Conservation (phyloP, 2,888 invertebrate genomes). For the Hartigia nigra region DNA sequence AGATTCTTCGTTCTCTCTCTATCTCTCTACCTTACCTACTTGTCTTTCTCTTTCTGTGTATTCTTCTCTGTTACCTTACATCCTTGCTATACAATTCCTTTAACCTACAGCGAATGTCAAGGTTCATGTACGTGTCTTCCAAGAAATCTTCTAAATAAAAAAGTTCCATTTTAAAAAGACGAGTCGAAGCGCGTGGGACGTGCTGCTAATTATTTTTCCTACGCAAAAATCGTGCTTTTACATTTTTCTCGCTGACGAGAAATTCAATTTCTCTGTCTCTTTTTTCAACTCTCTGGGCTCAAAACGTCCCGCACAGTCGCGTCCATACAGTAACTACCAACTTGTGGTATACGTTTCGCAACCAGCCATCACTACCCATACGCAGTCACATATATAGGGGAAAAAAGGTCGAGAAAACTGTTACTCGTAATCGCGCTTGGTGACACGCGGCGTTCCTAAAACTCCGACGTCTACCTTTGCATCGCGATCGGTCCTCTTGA, state of each 20-base stretch:
- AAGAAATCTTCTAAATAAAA: background rate
- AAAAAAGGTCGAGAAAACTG: background rate
- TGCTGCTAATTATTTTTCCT: background rate
- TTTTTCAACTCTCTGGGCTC: background rate
- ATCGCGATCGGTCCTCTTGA: background rate
- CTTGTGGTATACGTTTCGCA: background rate
- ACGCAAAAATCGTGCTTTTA: background rate
- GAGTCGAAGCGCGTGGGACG: background rate
- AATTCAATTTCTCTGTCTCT: background rate
- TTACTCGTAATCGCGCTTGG: background rate
- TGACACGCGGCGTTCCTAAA: background rate
- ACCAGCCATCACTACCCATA: background rate
- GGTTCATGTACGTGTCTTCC: background rate
- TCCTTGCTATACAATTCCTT: background rate
- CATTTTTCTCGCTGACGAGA: background rate
- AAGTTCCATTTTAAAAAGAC: background rate
- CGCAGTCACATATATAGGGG: background rate
- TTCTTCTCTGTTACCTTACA: background rate
- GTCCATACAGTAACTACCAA: background rate
- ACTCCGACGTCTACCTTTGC: background rate
- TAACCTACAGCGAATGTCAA: background rate
- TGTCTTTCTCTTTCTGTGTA: background rate
- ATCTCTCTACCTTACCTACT: constrained; percentile 13
- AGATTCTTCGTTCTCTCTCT: background rate
- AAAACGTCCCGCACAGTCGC: background rate